Evolutionary conservation across 2,888 invertebrate species (phyloP), one percentile per base, ranked within the genome.

Genomic region (Melieria picta): DNA sequence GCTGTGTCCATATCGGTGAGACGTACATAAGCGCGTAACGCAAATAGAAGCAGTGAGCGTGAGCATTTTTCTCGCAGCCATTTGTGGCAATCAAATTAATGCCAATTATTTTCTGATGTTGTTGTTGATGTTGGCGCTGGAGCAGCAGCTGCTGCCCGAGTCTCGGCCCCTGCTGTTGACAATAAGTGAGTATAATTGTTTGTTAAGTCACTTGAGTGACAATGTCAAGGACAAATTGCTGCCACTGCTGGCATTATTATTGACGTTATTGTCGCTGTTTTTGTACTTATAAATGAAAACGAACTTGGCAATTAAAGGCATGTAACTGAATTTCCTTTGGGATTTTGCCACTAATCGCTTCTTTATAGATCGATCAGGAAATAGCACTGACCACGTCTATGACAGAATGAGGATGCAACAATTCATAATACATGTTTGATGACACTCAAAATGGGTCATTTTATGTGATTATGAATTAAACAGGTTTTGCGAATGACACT

Each of bases 61-160:
- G 7, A 45, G 4, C 43, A 7, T 52, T 48, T 45, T 67, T 10
- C 13, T 45, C 50, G 42, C 64, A 69, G 65, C 42, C 46, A 65
- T 65, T 72, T 72, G 72, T 72, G 69, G 65, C 73, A 70, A 76
- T 75, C 66, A 63, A 76, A 74, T 74, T 72, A 72, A 76, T 73
- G 71, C 6, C 72, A 75, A 75, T 76, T 74, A 62, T 69, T 63
- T 55, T 11, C 42, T 69, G 16, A 9, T 64, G 48, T 64, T 64
- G 43, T 64, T 52, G 52, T 64, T 50, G 64, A 48, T 6, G 52
- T n/a, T n/a, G 16, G 10, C 64, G 16, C 30, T 50, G 63, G 16
- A 16, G 42, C 48, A 16, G 5, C 6, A 43, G 47, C 43, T 4
- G 47, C 10, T 43, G 57, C 10, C 42, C 30, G 30, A 30, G 30